Conservation (phyloP, 2,888 invertebrate genomes). For the Crepidodera aurea region DNA sequence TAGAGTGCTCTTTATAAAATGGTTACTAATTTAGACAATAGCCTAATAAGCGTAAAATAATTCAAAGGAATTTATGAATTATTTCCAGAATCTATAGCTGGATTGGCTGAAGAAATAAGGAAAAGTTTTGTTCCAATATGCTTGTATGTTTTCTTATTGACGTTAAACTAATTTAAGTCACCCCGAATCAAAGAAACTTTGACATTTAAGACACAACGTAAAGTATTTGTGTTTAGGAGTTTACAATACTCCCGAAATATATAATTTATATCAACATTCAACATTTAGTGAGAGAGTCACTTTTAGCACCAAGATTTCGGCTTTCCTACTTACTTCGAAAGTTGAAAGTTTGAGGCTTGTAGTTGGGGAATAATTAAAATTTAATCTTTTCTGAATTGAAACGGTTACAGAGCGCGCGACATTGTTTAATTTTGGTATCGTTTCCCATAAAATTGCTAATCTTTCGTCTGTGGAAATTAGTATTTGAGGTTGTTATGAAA, state of each 20-base stretch:
- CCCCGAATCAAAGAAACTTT: background rate
- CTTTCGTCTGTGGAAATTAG: background rate
- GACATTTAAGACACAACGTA: background rate
- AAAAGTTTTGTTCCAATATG: too few relatives aligned
- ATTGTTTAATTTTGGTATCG: conserved; percentile 10
- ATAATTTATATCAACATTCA: background rate
- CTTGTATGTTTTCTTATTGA: too few relatives aligned
- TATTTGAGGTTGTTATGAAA: conserved; percentile 6
- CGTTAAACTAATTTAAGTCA: too few relatives aligned
- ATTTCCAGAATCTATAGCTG: too few relatives aligned
- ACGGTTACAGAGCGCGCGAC: background rate
- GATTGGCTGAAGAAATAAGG: too few relatives aligned
- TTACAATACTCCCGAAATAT: background rate
- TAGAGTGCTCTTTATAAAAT: too few relatives aligned
- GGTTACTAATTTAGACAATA: too few relatives aligned
- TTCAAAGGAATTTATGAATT: too few relatives aligned
- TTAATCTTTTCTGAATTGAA: conserved; percentile 9
- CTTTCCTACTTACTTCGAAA: background rate
- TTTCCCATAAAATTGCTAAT: conserved; percentile 6
- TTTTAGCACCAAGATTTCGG: background rate
- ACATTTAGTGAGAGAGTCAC: background rate
- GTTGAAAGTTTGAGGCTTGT: conserved; percentile 6
- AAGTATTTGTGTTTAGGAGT: background rate
- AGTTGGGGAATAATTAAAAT: conserved; percentile 9
- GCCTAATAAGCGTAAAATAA: too few relatives aligned